Evolutionary conservation across 2,797 vertebrate species (phyloP).

Genomic region (Rhabdomys pumilio): DNA sequence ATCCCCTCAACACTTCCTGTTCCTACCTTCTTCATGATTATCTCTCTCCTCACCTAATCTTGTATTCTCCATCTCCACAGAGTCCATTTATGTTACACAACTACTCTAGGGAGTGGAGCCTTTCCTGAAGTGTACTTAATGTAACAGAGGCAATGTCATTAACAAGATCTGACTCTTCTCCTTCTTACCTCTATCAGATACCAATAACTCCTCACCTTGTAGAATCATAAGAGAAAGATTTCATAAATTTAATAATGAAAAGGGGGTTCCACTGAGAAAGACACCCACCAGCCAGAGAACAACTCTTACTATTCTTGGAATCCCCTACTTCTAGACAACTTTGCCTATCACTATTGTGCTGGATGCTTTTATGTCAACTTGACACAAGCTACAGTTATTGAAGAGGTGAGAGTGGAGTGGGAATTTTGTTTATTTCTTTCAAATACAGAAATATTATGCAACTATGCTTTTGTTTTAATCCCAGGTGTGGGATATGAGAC

Average conservation of each 20-base stretch:
- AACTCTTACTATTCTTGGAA: background rate
- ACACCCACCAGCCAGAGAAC: background rate
- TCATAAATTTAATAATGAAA: background rate
- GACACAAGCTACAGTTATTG: background rate
- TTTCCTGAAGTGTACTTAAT: background rate
- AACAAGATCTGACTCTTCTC: background rate
- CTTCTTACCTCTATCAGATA: background rate
- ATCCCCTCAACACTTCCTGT: background rate
- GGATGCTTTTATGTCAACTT: background rate
- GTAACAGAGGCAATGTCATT: background rate
- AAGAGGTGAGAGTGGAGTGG: background rate
- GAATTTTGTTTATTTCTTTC: background rate
- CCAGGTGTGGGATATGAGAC: background rate
- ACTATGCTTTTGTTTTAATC: background rate
- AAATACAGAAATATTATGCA: background rate
- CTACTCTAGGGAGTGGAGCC: background rate
- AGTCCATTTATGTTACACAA: background rate
- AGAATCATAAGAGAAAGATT: background rate
- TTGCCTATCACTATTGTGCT: background rate
- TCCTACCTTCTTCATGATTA: background rate
- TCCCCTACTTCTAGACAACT: background rate
- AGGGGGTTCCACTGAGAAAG: too few species aligned
- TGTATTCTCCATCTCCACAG: background rate
- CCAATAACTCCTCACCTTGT: background rate
- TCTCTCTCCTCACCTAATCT: background rate